A percentile compares a stretch with the other conserved stretches of the same genome.
Conservation (phyloP, 1,140 invertebrate species). For the Drosophila mayri region DNA sequence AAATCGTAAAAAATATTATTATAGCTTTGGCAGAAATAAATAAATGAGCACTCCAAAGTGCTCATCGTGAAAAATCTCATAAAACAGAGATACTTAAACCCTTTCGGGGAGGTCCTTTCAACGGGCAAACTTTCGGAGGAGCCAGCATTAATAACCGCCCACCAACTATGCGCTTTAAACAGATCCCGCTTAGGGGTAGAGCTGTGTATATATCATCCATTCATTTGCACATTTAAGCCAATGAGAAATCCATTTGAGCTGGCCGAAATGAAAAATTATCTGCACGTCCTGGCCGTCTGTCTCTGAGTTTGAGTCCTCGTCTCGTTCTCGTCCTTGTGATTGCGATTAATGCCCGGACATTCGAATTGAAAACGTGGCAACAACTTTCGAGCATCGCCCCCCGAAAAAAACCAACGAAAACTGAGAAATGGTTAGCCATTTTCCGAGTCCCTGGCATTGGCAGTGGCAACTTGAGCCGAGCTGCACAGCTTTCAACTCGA, state of each 20-base stretch:
- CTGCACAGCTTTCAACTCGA: slow-evolving; percentile 48
- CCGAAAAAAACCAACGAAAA: background rate
- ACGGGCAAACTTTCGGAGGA: background rate
- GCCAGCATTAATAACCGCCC: slow-evolving; percentile 46
- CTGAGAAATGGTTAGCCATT: slow-evolving; percentile 5
- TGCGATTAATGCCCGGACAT: slow-evolving; percentile 68
- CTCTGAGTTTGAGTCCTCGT: background rate
- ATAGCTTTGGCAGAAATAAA: slow-evolving; percentile 25
- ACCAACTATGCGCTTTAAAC: slow-evolving; percentile 12
- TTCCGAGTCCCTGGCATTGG: slow-evolving; percentile 10
- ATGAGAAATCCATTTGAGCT: slow-evolving; percentile 55
- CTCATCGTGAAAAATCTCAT: slow-evolving; percentile 2
- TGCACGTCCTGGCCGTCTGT: slow-evolving; percentile 41
- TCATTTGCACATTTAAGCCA: slow-evolving; percentile 48
- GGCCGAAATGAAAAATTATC: slow-evolving; percentile 72
- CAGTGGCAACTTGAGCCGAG: slow-evolving; percentile 51
- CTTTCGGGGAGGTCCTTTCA: background rate
- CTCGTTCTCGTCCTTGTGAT: slow-evolving; percentile 46
- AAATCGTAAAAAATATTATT: slow-evolving; percentile 24
- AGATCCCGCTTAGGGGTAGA: slow-evolving; percentile 4
- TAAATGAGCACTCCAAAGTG: slow-evolving; percentile 4
- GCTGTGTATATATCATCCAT: slow-evolving; percentile 10
- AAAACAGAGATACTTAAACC: slow-evolving; percentile 10
- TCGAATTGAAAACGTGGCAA: slow-evolving; percentile 40
- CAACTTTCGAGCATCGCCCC: slow-evolving; percentile 17